These are phyloP conservation scores for Clitarchus hookeri DNA, from an alignment of 2,888 invertebrate species.

Conservation along the genomic window DNA sequence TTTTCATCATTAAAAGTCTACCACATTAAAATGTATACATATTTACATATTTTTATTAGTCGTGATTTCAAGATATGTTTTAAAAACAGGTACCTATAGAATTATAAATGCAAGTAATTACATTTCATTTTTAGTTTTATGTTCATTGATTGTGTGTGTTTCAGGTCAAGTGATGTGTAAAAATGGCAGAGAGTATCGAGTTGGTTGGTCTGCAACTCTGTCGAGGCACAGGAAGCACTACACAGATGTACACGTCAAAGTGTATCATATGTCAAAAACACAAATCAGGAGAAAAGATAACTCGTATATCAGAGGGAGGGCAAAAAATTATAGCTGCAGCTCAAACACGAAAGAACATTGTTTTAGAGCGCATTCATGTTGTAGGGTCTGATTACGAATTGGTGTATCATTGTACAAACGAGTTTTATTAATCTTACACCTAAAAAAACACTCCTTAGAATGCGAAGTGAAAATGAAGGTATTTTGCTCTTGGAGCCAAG, in stretches of 20 bases:
- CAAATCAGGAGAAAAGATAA: background rate
- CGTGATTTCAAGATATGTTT: background rate
- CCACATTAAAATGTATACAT: background rate
- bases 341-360: background rate
- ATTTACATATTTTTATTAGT: too few relatives aligned
- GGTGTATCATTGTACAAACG: background rate
- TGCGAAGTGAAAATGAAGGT: background rate
- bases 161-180: background rate
- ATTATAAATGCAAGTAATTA: background rate
- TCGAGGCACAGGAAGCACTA: background rate
- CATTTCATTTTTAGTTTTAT: background rate
- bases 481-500: background rate
- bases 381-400: constrained; percentile 1
- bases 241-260: background rate
- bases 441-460: background rate
- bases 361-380: background rate
- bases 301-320: background rate
- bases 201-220: background rate
- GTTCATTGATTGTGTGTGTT: background rate
- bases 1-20: background rate
- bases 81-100: background rate
- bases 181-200: background rate
- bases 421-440: background rate
- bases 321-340: background rate
- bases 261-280: constrained; percentile 18